These are phyloP conservation scores for Octonoba sinensis DNA, from an alignment of 2,888 invertebrate genomes.

Conservation along the genomic window DNA sequence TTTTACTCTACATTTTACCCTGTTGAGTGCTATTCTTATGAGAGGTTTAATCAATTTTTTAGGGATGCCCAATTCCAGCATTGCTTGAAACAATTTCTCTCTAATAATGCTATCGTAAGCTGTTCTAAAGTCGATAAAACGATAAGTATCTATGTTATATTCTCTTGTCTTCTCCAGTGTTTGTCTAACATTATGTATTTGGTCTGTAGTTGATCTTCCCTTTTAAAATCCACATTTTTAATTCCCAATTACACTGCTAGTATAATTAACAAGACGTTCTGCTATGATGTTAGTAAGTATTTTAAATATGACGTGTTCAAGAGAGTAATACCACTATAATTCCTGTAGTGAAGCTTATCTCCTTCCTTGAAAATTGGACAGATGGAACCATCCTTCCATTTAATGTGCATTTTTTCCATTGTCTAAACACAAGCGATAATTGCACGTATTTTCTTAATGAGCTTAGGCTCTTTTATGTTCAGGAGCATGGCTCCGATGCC, in stretches of 20 bases:
- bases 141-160: too few species aligned
- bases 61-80: not conserved
- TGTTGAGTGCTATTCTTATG: not conserved
- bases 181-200: conserved; percentile 15
- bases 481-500: conserved; percentile 3
- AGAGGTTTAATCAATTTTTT: not conserved
- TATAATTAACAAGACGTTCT: too few species aligned
- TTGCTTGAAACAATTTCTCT: not conserved
- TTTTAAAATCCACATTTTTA: too few species aligned
- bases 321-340: not conserved
- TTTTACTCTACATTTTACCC: conserved; percentile 3
- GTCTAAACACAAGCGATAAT: conserved; percentile 1
- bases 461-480: conserved; percentile 1
- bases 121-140: conserved; percentile 6
- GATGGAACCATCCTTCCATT: not conserved
- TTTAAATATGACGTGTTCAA: not conserved
- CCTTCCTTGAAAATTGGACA: not conserved
- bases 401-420: not conserved
- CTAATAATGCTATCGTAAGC: not conserved
- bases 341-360: not conserved
- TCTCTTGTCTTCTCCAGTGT: not conserved
- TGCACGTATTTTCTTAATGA: too few species aligned
- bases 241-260: too few species aligned
- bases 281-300: not conserved
- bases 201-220: not conserved